phyloP scores from a whole-genome alignment of 2,888 invertebrate species.

The Prenolepis imparis region DNA sequence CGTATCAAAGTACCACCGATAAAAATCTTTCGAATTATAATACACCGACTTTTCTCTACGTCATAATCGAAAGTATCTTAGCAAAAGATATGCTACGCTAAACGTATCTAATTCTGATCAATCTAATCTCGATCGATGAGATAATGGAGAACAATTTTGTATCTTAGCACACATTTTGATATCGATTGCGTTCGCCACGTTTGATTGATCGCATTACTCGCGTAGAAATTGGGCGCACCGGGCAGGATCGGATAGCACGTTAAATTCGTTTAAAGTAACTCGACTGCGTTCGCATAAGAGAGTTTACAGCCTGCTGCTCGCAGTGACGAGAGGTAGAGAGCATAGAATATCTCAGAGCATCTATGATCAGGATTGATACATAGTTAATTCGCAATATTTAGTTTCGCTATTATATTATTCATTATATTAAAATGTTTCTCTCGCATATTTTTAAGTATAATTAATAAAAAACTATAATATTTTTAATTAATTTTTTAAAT shows the following conservation, averaged over 20 bases:
- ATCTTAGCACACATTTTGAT: conserved; percentile 52
- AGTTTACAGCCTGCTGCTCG: not conserved
- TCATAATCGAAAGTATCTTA: conserved; percentile 29
- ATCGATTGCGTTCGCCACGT: conserved; percentile 44
- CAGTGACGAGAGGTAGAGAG: conserved; percentile 42
- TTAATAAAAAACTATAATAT: too few relatives aligned
- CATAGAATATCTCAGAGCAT: conserved; percentile 14
- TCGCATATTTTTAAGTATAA: not conserved
- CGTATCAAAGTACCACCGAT: not conserved
- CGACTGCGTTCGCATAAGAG: not conserved
- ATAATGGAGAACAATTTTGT: conserved; percentile 34
- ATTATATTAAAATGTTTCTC: not conserved
- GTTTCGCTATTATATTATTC: not conserved
- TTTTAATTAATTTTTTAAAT: too few relatives aligned
- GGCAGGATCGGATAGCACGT: conserved; percentile 28
- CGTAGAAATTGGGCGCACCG: conserved; percentile 36
- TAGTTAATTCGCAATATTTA: not conserved
- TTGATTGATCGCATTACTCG: conserved; percentile 42
- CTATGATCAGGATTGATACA: conserved; percentile 1
- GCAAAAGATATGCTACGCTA: conserved; percentile 34
- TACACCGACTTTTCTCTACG: not conserved
- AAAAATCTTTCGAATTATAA: not conserved
- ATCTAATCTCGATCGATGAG: conserved; percentile 35
- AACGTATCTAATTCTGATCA: conserved; percentile 26
- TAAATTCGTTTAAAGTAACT: conserved; percentile 41